Conservation (phyloP, 2,113 vertebrate genomes). For the Rhipidura dahli region DNA sequence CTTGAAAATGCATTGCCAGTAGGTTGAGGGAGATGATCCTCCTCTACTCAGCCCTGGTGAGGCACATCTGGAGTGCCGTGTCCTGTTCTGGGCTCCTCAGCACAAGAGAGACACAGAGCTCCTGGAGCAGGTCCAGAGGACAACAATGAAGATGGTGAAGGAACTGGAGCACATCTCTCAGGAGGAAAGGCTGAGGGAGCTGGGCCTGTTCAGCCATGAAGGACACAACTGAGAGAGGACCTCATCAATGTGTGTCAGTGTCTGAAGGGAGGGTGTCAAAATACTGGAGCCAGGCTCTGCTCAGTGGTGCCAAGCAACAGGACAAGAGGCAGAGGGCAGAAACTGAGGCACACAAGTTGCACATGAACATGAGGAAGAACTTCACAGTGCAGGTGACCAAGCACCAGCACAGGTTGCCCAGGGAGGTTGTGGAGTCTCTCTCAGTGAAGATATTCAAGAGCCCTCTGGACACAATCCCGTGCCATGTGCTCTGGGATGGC, state of each 20-base stretch:
- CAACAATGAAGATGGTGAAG: neutral
- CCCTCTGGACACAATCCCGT: neutral
- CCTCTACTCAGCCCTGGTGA: neutral
- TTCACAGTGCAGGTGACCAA: accelerated
- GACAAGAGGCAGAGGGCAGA: neutral
- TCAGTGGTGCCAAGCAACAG: neutral
- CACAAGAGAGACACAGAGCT: neutral
- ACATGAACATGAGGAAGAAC: neutral
- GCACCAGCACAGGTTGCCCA: too few relatives aligned
- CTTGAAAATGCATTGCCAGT: neutral
- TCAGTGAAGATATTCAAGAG: neutral
- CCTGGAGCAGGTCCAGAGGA: neutral
- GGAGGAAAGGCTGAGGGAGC: neutral
- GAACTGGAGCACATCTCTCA: neutral
- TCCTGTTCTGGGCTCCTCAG: neutral
- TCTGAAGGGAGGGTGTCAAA: neutral
- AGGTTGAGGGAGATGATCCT: neutral
- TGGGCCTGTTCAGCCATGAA: neutral
- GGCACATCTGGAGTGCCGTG: neutral
- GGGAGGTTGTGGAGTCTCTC: neutral
- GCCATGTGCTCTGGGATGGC: neutral
- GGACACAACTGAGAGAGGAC: neutral
- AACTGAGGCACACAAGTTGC: neutral
- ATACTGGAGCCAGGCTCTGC: neutral
- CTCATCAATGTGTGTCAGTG: neutral